phyloP scores from a whole-genome alignment of 2,113 vertebrate genomes.

The Larimichthys crocea region DNA sequence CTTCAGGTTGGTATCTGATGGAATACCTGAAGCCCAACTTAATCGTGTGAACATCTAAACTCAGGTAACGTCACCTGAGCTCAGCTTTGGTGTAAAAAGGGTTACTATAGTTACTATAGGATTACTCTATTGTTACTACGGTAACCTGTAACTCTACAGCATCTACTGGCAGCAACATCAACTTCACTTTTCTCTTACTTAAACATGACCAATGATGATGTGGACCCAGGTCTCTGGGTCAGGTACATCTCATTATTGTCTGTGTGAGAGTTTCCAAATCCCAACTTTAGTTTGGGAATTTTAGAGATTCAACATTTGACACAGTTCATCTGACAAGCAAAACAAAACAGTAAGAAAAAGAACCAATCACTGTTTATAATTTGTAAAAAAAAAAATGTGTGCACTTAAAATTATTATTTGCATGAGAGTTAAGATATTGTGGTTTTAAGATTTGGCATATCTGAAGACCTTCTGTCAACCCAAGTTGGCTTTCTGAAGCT shows the following conservation, averaged over 20 bases:
- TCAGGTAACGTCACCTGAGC: neutral
- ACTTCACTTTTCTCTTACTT: no score
- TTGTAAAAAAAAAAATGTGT: no score
- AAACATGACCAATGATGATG: neutral
- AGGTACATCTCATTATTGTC: no score
- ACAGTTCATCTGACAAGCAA: neutral
- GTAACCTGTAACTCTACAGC: no score
- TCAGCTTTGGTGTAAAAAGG: neutral
- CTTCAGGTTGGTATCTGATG: no score
- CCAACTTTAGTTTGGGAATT: no score
- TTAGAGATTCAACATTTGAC: no score
- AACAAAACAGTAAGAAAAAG: neutral
- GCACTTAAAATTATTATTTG: neutral
- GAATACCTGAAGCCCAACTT: neutral
- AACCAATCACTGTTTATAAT: neutral
- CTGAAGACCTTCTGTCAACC: neutral
- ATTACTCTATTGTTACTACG: neutral
- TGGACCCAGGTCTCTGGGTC: neutral
- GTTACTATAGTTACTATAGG: neutral
- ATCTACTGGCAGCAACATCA: neutral
- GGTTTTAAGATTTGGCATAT: no score
- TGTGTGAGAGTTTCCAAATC: neutral
- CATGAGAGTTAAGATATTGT: neutral
- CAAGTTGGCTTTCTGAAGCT: neutral
- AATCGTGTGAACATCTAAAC: neutral